Percentiles rank a stretch among this genome's conserved stretches.
Evolutionary conservation across 2,888 invertebrate species (phyloP).

Genomic region (Chironomus tentans): DNA sequence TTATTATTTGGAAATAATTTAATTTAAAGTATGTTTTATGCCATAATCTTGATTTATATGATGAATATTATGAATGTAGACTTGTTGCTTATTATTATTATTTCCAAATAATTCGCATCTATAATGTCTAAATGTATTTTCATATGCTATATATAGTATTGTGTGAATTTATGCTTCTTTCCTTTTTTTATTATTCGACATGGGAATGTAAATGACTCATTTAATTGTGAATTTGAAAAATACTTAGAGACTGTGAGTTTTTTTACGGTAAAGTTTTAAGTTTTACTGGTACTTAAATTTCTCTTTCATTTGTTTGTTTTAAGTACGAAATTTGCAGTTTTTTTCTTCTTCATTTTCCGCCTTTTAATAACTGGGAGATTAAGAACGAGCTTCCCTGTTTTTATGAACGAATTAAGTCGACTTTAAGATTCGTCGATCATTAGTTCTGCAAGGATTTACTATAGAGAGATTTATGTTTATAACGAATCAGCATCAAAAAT

Average conservation of each 20-base stretch:
- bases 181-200: neutral
- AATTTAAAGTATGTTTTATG: too few species aligned
- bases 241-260: neutral
- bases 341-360: too few species aligned
- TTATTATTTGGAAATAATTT: too few species aligned
- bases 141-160: neutral
- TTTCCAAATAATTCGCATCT: neutral
- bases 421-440: too few species aligned
- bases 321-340: neutral
- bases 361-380: neutral
- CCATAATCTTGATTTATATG: neutral
- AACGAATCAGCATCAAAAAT: neutral
- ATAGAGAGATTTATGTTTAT: too few species aligned
- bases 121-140: neutral
- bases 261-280: neutral
- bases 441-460: too few species aligned
- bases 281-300: neutral
- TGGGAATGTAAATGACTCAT: constrained; percentile 7
- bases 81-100: neutral
- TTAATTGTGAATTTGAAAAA: neutral
- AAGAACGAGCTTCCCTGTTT: neutral
- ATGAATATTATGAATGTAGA: neutral
- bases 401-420: too few species aligned
- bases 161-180: neutral
- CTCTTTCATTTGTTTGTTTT: neutral